Evolutionary conservation across 2,888 invertebrate genomes (phyloP).

Genomic region (Pecten maximus): DNA sequence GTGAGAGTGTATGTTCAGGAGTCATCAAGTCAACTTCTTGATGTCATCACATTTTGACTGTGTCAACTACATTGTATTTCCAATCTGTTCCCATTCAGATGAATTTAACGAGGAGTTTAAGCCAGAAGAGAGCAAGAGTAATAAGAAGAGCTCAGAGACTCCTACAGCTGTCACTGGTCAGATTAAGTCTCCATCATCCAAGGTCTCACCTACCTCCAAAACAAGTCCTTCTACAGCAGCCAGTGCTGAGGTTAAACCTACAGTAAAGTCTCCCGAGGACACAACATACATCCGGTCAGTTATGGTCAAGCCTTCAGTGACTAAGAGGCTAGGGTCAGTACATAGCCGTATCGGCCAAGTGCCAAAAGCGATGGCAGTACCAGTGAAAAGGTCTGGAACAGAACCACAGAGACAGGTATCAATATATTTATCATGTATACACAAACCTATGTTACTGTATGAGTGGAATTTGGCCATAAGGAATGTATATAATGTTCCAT

Average conservation of each 20-base stretch:
- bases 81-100: constrained; percentile 62
- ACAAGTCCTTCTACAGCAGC: neutral
- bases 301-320: constrained; percentile 17
- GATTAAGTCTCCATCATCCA: neutral
- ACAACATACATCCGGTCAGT: constrained; percentile 5
- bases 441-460: neutral
- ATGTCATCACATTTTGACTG: no score
- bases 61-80: no score
- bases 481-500: no score
- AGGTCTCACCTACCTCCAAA: neutral
- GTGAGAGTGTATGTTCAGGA: no score
- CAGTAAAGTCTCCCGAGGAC: neutral
- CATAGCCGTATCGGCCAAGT: constrained; percentile 40
- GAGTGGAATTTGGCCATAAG: no score
- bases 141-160: constrained; percentile 31
- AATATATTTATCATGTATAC: neutral
- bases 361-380: neutral
- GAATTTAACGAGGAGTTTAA: constrained; percentile 75
- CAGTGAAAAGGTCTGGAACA: neutral
- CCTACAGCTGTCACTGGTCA: neutral
- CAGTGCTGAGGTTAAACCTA: constrained; percentile 23
- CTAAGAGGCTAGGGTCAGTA: constrained; percentile 33
- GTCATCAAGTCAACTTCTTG: no score
- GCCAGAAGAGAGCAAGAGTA: constrained; percentile 55
- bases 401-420: constrained; percentile 37